These are phyloP conservation scores for Labrus mixtus DNA, from an alignment of 2,113 vertebrate genomes.

Conservation along the genomic window DNA sequence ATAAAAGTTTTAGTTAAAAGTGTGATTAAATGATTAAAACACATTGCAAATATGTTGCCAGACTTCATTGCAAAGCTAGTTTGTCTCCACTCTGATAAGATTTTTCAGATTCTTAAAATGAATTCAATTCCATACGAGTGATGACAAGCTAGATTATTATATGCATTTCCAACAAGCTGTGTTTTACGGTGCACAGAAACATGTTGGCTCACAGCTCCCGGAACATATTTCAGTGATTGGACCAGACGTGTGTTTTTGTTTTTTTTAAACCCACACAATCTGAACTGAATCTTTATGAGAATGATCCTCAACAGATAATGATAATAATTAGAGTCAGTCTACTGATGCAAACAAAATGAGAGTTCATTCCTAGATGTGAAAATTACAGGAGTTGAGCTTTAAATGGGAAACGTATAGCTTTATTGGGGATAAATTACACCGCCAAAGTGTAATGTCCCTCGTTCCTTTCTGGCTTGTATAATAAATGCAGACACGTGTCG, in stretches of 20 bases:
- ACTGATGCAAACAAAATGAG: neutral
- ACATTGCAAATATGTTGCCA: neutral
- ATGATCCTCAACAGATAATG: neutral
- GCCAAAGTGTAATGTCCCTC: slow-evolving; percentile 20
- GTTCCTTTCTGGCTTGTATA: slow-evolving; percentile 10
- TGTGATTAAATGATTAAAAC: neutral
- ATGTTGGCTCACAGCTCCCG: slow-evolving; percentile 29
- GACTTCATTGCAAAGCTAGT: neutral
- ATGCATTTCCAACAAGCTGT: neutral
- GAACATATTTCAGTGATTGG: no score
- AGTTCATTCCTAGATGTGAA: neutral
- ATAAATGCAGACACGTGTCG: slow-evolving; percentile 26
- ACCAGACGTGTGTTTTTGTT: no score
- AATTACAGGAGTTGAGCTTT: slow-evolving; percentile 12
- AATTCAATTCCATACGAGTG: slow-evolving; percentile 1
- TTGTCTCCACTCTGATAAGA: neutral
- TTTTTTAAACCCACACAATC: neutral
- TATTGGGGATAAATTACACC: slow-evolving; percentile 18
- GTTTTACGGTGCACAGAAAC: slow-evolving; percentile 29
- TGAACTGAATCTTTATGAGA: slow-evolving; percentile 1
- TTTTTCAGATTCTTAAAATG: neutral
- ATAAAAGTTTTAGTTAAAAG: neutral
- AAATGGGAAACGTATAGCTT: slow-evolving; percentile 23
- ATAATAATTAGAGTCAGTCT: slow-evolving; percentile 1
- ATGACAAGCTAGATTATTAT: slow-evolving; percentile 9